Base-by-base conservation (phyloP, 2,113 vertebrate genomes). In the Corvus moneduloides region DNA sequence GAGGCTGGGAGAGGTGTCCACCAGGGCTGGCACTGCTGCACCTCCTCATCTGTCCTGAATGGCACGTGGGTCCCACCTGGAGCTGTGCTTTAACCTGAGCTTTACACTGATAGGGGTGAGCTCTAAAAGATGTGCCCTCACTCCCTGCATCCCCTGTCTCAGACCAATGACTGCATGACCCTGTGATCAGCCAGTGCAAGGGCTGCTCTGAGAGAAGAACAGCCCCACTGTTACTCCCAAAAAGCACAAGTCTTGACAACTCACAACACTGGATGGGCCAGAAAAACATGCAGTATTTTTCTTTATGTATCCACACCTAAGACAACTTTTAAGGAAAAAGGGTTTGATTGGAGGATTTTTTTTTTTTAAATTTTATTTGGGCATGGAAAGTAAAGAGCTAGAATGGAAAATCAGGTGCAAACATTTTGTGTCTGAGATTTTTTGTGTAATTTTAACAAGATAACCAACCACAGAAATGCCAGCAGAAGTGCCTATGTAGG, bases 101-200 rank as follows among this genome's bases (percentile, higher is more conserved):
- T 2, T 33, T 30, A 20, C 1, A 1, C 3, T 20, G 59, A 11
- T 28, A 28, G 11, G 5, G 8, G 2, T 35, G 55, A 84, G 63
- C 30, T 63, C 64, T 4, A 2, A 26, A 72, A 74, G 33, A 16
- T 0, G 8, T 2, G 3, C 2, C 27, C 18, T 18, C 2, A 1
- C 7, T 59, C 39, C 37, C 46, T 51, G 7, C 19, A 32, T 23
- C 22, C 35, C 23, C n/a, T 4, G 0, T 43, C 39, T 27, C 48
- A 48, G 30, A 41, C 11, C 24, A 28, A 4, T 0, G 5, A 11
- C 46, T 66, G 0, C 0, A 0, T 24, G n/a, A 7, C 16, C 9
- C 8, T 43, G 21, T 16, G 48, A 67, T 26, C 12, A 74, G 28
- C 41, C n/a, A 41, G 9, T 24, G 28, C 37, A 62, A 90, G n/a